Conservation (phyloP, 2,797 vertebrate species). For the Calcarius lapponicus region DNA sequence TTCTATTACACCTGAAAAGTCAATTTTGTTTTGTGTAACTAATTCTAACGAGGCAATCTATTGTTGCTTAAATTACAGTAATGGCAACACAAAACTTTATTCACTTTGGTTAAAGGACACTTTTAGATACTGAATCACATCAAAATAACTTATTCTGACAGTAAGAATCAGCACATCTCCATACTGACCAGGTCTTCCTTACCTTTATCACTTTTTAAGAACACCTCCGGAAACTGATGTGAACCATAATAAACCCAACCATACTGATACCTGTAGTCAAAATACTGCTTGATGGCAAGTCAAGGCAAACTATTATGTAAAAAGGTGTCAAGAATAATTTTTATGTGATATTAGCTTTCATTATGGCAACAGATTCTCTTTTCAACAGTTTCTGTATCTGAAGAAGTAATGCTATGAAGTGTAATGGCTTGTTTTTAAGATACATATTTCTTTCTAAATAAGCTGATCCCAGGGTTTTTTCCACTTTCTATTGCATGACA, state of each 20-base stretch:
- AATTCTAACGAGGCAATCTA: background rate
- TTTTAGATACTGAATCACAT: background rate
- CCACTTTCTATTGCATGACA: background rate
- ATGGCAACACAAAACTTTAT: background rate
- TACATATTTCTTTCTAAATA: background rate
- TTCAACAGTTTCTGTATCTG: background rate
- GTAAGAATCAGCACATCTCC: background rate
- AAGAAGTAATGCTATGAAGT: background rate
- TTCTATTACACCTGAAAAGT: background rate
- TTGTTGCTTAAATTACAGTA: background rate
- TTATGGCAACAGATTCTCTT: background rate
- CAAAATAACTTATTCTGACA: background rate
- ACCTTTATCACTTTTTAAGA: background rate
- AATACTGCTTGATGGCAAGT: background rate
- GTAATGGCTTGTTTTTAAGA: background rate
- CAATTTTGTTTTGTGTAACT: background rate
- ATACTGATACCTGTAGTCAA: background rate
- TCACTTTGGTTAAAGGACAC: conserved; percentile 33
- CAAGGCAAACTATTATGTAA: background rate
- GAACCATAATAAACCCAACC: background rate
- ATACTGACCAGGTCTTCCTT: background rate
- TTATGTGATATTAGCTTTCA: background rate
- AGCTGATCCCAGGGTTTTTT: background rate
- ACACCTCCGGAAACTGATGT: background rate
- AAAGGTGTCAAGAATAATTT: background rate